Evolutionary conservation across 2,888 invertebrate genomes (phyloP), one percentile per base, ranked within the genome.

Genomic region (Dicyrtomina minuta): DNA sequence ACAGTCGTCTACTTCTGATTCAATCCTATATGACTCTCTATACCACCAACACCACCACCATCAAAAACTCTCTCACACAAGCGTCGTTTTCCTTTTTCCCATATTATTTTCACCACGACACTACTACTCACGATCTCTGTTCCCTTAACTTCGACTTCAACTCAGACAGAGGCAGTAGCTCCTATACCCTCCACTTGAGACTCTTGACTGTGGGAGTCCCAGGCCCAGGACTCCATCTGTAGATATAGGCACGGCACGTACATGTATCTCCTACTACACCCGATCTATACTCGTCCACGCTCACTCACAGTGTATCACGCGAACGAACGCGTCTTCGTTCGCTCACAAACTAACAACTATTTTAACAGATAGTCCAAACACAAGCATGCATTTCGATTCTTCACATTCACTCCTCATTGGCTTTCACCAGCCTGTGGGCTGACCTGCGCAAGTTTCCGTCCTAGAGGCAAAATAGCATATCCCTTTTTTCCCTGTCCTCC

Each of bases 311-410:
- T 4, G 53, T n/a, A n/a, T n/a, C n/a, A n/a, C n/a, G n/a, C n/a
- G 24, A 2, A 24, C 2, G 4, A 53, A 53, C 24, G 53, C 13
- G 2, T 53, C 17, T 17, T n/a, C n/a, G n/a, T 20, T 24, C 2
- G n/a, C 46, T 46, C 46, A 3, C 46, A 43, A 13, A 10, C 8
- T 33, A 8, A 33, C 8, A 8, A 33, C 33, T 33, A 43, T 12
- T 43, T 12, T 43, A 43, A 13, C 13, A 10, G 13, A 43, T 15
- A 43, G n/a, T n/a, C 20, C 5, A 46, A 46, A n/a, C 12, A 46
- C 46, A 46, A 46, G 39, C 58, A 58, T 26, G 39, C 39, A 41
- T 27, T 58, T 58, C 58, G 56, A 56, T 56, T 56, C 56, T 56
- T 56, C 33, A 13, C n/a, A 33, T 39, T 58, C 20, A 5, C 55